A percentile compares a stretch with the other conserved stretches of the same genome.
Evolutionary conservation across 2,113 vertebrate genomes (phyloP).

Genomic region (Parotia lawesii): DNA sequence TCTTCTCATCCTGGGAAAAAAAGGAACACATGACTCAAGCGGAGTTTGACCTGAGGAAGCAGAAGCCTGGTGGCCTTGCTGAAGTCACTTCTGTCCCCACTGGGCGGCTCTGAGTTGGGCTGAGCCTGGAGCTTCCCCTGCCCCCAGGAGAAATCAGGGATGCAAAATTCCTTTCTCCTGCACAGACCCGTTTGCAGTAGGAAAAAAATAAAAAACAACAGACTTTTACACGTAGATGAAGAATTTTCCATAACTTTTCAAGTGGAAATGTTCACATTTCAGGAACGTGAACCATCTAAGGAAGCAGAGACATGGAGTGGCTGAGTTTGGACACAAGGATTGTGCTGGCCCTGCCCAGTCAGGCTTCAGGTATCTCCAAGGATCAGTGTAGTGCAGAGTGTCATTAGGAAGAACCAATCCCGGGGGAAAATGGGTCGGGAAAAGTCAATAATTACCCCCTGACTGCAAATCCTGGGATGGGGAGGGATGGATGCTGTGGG

Average conservation of each 20-base stretch:
- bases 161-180: neutral
- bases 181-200: neutral
- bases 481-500: rapidly evolving
- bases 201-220: neutral
- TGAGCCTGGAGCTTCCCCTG: neutral
- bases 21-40: too few species aligned
- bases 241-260: neutral
- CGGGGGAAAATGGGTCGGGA: neutral
- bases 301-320: neutral
- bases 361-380: neutral
- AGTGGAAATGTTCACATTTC: too few species aligned
- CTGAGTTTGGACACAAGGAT: neutral
- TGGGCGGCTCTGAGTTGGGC: neutral
- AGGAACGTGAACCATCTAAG: neutral
- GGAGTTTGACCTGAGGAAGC: too few species aligned
- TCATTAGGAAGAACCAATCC: neutral
- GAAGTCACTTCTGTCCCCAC: neutral
- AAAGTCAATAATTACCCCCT: neutral
- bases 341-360: neutral
- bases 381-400: neutral
- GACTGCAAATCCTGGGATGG: neutral
- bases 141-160: neutral
- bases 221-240: neutral
- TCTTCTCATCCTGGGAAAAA: neutral
- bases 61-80: neutral